phyloP scores from a whole-genome alignment of 2,113 vertebrate species.

The Pyxicephalus adspersus region DNA sequence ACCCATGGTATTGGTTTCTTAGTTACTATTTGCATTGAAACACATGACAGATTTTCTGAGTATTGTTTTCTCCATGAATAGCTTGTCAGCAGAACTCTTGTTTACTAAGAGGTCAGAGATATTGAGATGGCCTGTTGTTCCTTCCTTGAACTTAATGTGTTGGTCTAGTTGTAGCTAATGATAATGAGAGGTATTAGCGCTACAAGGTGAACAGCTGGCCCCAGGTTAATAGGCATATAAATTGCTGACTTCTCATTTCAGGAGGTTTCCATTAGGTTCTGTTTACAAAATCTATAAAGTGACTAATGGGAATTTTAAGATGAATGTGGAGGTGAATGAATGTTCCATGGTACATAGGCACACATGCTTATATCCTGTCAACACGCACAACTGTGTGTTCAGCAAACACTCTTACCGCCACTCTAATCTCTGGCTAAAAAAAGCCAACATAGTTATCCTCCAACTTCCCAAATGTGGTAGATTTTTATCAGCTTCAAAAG shows the following conservation, averaged over 20 bases:
- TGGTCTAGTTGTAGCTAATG: constrained; percentile 6
- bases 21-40: neutral
- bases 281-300: neutral
- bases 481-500: too few relatives aligned
- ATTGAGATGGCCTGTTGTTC: neutral
- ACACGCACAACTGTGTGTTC: too few relatives aligned
- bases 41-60: neutral
- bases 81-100: neutral
- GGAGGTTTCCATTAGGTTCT: neutral
- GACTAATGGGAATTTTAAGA: neutral
- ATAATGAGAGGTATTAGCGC: neutral
- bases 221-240: neutral
- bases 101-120: constrained; percentile 5
- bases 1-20: neutral
- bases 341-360: too few relatives aligned
- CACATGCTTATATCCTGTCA: too few relatives aligned
- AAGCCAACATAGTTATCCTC: too few relatives aligned
- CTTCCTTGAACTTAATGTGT: neutral
- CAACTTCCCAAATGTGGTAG: too few relatives aligned
- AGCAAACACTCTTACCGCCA: too few relatives aligned
- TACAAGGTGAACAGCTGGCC: neutral
- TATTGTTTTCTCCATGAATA: neutral
- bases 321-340: too few relatives aligned
- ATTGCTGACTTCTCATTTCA: neutral
- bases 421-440: too few relatives aligned